Evolutionary conservation across 2,113 vertebrate species (phyloP).

Genomic region (Marcusenius ussheri): DNA sequence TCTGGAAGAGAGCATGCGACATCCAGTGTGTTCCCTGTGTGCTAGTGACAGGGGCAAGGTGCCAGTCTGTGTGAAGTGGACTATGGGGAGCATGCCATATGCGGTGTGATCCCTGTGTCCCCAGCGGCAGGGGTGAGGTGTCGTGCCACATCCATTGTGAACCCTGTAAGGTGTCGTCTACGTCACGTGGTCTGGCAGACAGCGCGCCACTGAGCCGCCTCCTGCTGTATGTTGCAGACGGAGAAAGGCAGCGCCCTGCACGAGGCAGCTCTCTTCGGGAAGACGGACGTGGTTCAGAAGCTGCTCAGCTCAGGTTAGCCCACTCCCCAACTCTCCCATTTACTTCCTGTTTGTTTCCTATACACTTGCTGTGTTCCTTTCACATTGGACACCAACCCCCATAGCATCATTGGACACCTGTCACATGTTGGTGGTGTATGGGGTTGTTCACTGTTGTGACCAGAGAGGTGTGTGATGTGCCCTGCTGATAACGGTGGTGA

Average conservation of each 20-base stretch:
- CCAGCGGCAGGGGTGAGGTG: background rate
- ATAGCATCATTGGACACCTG: background rate
- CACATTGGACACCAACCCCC: background rate
- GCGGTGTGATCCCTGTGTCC: too few relatives aligned
- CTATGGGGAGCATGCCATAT: background rate
- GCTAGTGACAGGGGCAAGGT: background rate
- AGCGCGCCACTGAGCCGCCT: background rate
- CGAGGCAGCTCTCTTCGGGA: slow-evolving; percentile 94
- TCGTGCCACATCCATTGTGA: too few relatives aligned
- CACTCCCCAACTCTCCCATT: background rate
- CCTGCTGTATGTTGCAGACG: slow-evolving; percentile 71
- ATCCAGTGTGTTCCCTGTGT: background rate
- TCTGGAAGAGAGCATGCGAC: background rate
- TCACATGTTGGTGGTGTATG: background rate
- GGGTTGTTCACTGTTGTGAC: background rate
- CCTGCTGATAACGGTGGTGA: background rate
- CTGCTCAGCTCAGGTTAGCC: slow-evolving; percentile 83
- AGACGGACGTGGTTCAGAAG: slow-evolving; percentile 92
- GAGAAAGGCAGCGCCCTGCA: slow-evolving; percentile 98
- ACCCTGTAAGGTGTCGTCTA: background rate
- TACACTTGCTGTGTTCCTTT: background rate
- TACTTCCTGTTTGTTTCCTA: background rate
- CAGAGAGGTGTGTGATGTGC: background rate
- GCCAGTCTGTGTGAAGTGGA: background rate
- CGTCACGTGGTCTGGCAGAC: background rate